A percentile compares a stretch with the other conserved stretches of the same genome.
Conservation (phyloP, 2,113 vertebrate genomes). For the Thamnaconus septentrionalis region DNA sequence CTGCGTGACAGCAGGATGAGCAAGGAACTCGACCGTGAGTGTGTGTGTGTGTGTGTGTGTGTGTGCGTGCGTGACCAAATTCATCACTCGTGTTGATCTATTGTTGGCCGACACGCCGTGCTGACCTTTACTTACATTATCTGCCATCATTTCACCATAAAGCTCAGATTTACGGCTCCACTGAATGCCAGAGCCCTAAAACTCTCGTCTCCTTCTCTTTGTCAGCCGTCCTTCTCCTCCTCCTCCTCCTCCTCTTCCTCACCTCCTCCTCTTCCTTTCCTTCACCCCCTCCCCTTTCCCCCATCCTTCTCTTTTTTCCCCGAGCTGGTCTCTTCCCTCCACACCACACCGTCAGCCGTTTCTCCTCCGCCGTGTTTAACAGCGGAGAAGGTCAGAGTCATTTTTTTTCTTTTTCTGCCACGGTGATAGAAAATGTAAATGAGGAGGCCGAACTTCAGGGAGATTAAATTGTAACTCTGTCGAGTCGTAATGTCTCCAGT, state of each 20-base stretch:
- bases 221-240: conserved; percentile 48
- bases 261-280: conserved; percentile 6
- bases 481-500: conserved; percentile 26
- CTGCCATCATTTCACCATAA: conserved; percentile 71
- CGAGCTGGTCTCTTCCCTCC: conserved; percentile 1
- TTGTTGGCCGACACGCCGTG: conserved; percentile 53
- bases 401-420: conserved; percentile 35
- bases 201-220: conserved; percentile 55
- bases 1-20: conserved; percentile 21
- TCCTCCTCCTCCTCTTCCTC: conserved; percentile 54
- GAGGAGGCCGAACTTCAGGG: conserved; percentile 50
- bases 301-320: conserved; percentile 3
- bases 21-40: conserved; percentile 17
- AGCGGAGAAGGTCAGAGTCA: conserved; percentile 69
- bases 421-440: conserved; percentile 62
- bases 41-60: not conserved
- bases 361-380: conserved; percentile 42
- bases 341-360: not conserved
- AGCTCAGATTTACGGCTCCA: conserved; percentile 65
- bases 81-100: conserved; percentile 61
- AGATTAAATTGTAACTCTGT: conserved; percentile 49
- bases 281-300: conserved; percentile 53
- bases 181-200: conserved; percentile 68
- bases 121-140: conserved; percentile 74
- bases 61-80: conserved; percentile 20